Conservation (phyloP, 1,140 invertebrate genomes). For the Drosophila oshimai region DNA sequence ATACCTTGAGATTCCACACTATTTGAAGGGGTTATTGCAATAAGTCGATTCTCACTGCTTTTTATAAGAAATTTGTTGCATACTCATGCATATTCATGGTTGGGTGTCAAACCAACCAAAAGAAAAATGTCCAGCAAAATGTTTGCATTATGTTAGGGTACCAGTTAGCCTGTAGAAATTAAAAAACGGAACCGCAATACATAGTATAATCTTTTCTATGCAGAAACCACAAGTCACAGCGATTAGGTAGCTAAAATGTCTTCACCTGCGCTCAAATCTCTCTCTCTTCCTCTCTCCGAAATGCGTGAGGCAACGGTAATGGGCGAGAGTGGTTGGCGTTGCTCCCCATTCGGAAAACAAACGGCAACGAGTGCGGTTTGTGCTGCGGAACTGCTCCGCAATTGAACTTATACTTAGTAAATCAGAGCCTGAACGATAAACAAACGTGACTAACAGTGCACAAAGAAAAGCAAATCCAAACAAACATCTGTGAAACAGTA, state of each 20-base stretch:
- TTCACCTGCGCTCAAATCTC: not conserved
- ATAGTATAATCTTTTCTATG: no score
- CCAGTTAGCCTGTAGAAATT: no score
- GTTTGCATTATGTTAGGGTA: no score
- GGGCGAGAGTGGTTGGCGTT: not conserved
- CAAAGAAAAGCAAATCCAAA: conserved; percentile 16
- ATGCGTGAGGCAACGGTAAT: not conserved
- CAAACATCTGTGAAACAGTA: conserved; percentile 37
- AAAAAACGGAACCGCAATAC: no score
- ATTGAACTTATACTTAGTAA: not conserved
- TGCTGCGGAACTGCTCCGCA: conserved; percentile 10
- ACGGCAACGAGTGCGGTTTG: conserved; percentile 47
- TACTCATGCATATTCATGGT: no score
- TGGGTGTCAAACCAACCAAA: no score
- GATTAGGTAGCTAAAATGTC: not conserved
- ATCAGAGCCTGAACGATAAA: conserved; percentile 26
- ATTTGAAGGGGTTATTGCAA: no score
- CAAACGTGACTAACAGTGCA: conserved; percentile 42
- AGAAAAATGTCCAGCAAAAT: no score
- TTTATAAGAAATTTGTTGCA: no score
- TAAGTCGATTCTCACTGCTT: no score
- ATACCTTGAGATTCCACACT: no score
- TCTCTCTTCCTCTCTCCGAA: not conserved
- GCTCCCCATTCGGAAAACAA: conserved; percentile 40
- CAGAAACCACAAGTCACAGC: no score